Evolutionary conservation across 2,888 invertebrate genomes (phyloP).

Genomic region (Octodonta nipae): DNA sequence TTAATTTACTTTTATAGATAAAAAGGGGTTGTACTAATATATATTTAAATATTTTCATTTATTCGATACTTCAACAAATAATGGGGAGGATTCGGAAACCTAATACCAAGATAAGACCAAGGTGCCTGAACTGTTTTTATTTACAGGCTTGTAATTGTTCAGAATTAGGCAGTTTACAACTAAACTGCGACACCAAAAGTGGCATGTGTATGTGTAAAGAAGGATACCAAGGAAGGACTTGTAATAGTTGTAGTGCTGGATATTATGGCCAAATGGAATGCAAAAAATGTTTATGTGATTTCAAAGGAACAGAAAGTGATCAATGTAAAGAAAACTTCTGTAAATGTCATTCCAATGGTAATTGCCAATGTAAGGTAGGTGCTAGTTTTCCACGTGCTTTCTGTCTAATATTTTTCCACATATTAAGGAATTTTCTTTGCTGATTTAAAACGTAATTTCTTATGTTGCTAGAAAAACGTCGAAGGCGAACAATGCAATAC

Average conservation of each 20-base stretch:
- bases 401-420: neutral
- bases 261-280: constrained; percentile 84
- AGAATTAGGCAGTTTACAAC: constrained; percentile 51
- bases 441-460: too few species aligned
- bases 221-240: constrained; percentile 63
- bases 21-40: too few species aligned
- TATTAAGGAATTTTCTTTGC: too few species aligned
- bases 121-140: too few species aligned
- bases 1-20: too few species aligned
- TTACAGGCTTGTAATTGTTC: constrained; percentile 62
- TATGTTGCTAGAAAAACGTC: constrained; percentile 56
- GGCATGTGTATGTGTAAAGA: constrained; percentile 68
- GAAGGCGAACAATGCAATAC: constrained; percentile 70
- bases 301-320: constrained; percentile 48
- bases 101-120: too few species aligned
- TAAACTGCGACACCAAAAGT: constrained; percentile 47
- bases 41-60: too few species aligned
- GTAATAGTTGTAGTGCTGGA: constrained; percentile 71
- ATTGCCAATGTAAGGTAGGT: constrained; percentile 78
- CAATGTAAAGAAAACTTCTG: constrained; percentile 43
- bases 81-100: too few species aligned
- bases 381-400: neutral
- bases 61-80: too few species aligned
- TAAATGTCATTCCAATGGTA: constrained; percentile 62
- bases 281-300: constrained; percentile 68